These are phyloP conservation scores for Ochropleura leucogaster DNA, from an alignment of 2,888 invertebrate species.

Conservation along the genomic window DNA sequence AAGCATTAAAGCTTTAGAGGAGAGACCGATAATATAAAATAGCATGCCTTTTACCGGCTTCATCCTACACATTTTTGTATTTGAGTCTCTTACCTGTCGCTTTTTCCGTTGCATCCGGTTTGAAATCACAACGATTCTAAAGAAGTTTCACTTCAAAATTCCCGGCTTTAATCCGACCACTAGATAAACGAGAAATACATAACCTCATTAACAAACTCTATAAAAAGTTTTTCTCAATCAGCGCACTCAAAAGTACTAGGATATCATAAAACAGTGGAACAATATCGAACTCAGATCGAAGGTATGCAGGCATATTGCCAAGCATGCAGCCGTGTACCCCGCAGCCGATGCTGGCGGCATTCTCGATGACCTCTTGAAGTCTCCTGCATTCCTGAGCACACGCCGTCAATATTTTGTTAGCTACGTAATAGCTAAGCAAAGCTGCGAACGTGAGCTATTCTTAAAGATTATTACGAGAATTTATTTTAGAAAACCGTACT, in stretches of 20 bases:
- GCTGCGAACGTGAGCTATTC: neutral
- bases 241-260: constrained; percentile 1
- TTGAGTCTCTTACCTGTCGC: no score
- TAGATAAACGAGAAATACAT: neutral
- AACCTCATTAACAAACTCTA: neutral
- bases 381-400: constrained; percentile 46
- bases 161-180: neutral
- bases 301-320: constrained; percentile 63
- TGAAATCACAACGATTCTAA: no score
- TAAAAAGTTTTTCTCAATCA: constrained; percentile 1
- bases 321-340: constrained; percentile 54
- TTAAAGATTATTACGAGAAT: neutral
- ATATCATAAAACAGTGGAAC: constrained; percentile 41
- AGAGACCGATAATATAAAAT: no score
- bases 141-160: no score
- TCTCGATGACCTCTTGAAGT: constrained; percentile 61
- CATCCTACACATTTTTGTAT: no score
- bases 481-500: neutral
- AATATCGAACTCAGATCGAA: constrained; percentile 29
- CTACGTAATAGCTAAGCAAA: constrained; percentile 11
- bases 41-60: no score
- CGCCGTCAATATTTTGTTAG: constrained; percentile 48
- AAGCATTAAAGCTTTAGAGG: no score
- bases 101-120: no score
- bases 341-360: constrained; percentile 36